phyloP scores from a whole-genome alignment of 2,888 invertebrate genomes.

The Acanthosepion esculentum region DNA sequence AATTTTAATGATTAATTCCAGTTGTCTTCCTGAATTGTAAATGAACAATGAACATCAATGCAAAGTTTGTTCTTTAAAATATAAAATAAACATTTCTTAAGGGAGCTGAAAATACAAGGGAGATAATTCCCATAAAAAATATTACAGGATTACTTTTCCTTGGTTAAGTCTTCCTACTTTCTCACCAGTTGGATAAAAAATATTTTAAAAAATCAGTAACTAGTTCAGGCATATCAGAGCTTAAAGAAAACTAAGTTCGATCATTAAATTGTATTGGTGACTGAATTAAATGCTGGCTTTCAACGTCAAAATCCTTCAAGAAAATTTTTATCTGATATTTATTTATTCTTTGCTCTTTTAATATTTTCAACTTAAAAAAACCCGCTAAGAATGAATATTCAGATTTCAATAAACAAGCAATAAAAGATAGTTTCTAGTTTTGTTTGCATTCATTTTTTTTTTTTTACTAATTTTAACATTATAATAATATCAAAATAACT shows the following conservation, averaged over 20 bases:
- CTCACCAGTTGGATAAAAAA: background rate
- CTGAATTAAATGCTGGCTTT: background rate
- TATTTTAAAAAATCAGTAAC: background rate
- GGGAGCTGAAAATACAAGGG: background rate
- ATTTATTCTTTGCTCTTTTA: background rate
- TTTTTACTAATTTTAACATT: background rate
- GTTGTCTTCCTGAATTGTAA: no score
- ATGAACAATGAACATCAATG: no score
- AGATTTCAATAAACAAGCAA: background rate
- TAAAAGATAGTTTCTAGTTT: background rate
- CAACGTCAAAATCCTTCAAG: background rate
- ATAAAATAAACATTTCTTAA: no score
- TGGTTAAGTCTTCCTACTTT: background rate
- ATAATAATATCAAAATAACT: background rate
- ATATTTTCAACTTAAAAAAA: background rate
- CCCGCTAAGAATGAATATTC: no score
- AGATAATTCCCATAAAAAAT: background rate
- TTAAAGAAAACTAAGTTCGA: background rate
- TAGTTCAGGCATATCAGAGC: background rate
- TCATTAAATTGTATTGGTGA: background rate
- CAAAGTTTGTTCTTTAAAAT: no score
- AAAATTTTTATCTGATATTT: background rate
- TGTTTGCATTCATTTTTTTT: background rate
- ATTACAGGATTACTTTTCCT: slow-evolving; percentile 33
- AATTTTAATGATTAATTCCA: no score